Percentiles rank a stretch among this genome's conserved stretches.
Conservation (phyloP, 2,797 vertebrate genomes). For the Lacerta viridis region DNA sequence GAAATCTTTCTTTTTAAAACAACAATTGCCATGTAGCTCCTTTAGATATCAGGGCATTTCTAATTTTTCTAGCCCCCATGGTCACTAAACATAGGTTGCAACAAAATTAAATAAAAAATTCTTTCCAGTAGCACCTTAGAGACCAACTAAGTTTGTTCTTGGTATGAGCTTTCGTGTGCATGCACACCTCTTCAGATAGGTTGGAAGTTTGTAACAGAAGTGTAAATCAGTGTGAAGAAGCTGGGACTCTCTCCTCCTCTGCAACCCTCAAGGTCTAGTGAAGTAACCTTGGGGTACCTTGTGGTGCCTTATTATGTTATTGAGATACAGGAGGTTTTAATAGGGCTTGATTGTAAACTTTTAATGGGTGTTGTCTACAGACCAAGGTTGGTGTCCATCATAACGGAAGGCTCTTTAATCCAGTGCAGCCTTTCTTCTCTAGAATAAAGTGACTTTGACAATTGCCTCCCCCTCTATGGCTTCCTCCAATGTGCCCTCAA, state of each 20-base stretch:
- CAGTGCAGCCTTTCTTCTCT: neutral
- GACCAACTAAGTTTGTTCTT: too few species aligned
- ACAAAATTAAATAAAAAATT: neutral
- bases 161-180: too few species aligned
- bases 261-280: neutral
- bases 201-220: conserved; percentile 25
- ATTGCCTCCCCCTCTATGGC: neutral
- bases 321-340: neutral
- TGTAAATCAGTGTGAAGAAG: conserved; percentile 30
- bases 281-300: neutral
- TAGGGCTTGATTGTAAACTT: neutral
- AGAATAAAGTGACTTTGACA: neutral
- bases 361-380: neutral
- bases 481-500: neutral
- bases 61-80: conserved; percentile 15
- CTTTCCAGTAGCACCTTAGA: too few species aligned
- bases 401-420: neutral
- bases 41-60: neutral
- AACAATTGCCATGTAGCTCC: conserved; percentile 9
- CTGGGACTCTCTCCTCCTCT: neutral
- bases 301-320: neutral
- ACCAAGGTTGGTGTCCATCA: neutral
- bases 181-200: neutral
- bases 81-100: conserved; percentile 23
- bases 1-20: neutral